Conservation (phyloP, 2,888 invertebrate species). For the Ophion slaviceki region DNA sequence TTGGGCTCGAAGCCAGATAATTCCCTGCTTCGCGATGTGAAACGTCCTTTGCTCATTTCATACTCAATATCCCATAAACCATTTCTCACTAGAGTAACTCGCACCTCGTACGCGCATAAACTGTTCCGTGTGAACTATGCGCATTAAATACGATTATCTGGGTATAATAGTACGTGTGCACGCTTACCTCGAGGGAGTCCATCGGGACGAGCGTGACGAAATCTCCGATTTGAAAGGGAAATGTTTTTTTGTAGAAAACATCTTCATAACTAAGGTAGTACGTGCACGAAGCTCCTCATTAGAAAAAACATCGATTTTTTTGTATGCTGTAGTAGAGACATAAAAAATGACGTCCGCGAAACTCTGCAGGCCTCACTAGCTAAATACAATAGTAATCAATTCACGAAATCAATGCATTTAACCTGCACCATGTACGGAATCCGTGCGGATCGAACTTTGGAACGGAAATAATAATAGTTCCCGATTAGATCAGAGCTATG, state of each 20-base stretch:
- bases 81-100: constrained; percentile 70
- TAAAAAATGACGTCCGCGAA: too few relatives aligned
- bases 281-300: too few relatives aligned
- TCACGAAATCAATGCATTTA: too few relatives aligned
- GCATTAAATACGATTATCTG: constrained; percentile 38
- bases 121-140: constrained; percentile 6
- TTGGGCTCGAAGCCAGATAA: constrained; percentile 79
- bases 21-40: constrained; percentile 80
- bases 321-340: too few relatives aligned
- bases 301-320: too few relatives aligned
- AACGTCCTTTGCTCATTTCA: constrained; percentile 81
- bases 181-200: constrained; percentile 8
- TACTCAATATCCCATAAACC: constrained; percentile 80
- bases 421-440: too few relatives aligned
- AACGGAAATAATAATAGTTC: too few relatives aligned
- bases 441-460: too few relatives aligned
- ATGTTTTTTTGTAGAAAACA: background rate
- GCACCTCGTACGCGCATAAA: constrained; percentile 47
- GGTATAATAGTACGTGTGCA: background rate
- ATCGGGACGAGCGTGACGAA: constrained; percentile 24
- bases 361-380: too few relatives aligned
- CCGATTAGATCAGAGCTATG: too few relatives aligned
- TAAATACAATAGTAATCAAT: too few relatives aligned
- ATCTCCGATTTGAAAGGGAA: background rate
- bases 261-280: too few relatives aligned